Base-by-base conservation (phyloP, 2,888 invertebrate species). In the Cheilosia vernalis region DNA sequence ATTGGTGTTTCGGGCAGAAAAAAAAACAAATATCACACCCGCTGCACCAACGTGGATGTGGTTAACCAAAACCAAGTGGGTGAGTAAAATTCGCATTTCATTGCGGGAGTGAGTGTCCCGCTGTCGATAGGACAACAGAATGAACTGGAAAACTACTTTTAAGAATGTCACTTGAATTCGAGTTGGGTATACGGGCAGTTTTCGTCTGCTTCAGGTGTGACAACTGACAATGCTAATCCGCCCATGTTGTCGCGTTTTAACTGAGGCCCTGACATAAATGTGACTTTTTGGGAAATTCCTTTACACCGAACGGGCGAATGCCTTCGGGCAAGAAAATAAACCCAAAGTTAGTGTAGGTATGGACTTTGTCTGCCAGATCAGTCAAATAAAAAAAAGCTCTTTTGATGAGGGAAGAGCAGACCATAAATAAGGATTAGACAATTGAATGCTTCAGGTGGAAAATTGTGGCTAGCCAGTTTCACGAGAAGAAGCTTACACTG, bases 91-190 rank as follows among this genome's bases (percentile, higher is more conserved):
- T 33, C 10, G 1, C 44, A 55, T 33, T 58, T n/a, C 5, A 13
- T 40, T 51, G 61, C 17, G 53, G 49, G 72, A 55, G 56, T 24
- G 55, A 19, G n/a, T 70, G 33, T 47, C 40, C 69, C 55, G 58
- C 55, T 69, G 76, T 33, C 13, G 47, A n/a, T 21, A 24, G 56
- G 19, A 56, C 47, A 74, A 64, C 47, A 24, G 30, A 60, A 60
- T 77, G 77, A 72, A 66, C 82, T 82, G 70, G 55, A 82, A 77
- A 82, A 77, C 82, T 72, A 77, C 72, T 66, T 82, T 82, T 61
- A 77, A 82, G 66, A 24, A 72, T 58, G 10, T 47, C 33, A 17
- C 17, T 64, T 70, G 27, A 40, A 60, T 53, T 47, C 27, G 40
- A 7, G 19, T 24, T 4, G 13, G 51, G 47, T 47, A 37, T 47